Evolutionary conservation across 2,888 invertebrate genomes (phyloP), one percentile per base, ranked within the genome.

Genomic region (Lasioglossum vierecki): DNA sequence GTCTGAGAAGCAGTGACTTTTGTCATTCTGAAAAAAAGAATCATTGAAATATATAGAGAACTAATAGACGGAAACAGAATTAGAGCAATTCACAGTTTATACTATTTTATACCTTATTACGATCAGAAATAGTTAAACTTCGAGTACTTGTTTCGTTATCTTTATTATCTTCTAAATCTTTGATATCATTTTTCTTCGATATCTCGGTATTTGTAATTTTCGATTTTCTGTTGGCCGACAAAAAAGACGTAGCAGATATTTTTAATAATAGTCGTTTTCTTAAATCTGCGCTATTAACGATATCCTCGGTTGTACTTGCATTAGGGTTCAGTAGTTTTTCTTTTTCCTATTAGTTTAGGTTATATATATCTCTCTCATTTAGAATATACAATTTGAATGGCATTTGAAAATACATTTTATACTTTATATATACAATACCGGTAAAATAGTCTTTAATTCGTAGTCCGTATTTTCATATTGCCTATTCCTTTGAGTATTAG

Each of bases 1-100:
- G 13, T 85, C 83, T 22, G 83, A 85, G 30, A 83, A 85, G 30
- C 75, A 83, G 35, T 66, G 75, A 39, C 35, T 57, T 70, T 77
- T 71, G 2, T 78, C 71, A 41, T 41, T 57, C 84, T 84, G 79
- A 72, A 82, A 75, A 30, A 3, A 68, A 53, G 44, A n/a, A 1
- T n/a, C 13, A 60, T 79, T 41, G 15, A n/a, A 30, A 49, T 35
- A 5, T 22, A 35, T 35, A 35, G 2, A 35, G 35, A 35, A 35
- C 35, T 35, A 13, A 46, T 71, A 44, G 2, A 18, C 30, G 35
- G 22, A 18, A 53, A n/a, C 57, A 6, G 1, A 39, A 44, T 22
- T 13, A 63, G 53, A 41, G 26, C 15, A 49, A n/a, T 26, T 63
- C 39, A 39, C 39, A 39, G 39, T 39, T 39, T 39, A 39, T 39